These are phyloP conservation scores for Tupiocoris notatus DNA, from an alignment of 2,888 invertebrate species.

Conservation along the genomic window DNA sequence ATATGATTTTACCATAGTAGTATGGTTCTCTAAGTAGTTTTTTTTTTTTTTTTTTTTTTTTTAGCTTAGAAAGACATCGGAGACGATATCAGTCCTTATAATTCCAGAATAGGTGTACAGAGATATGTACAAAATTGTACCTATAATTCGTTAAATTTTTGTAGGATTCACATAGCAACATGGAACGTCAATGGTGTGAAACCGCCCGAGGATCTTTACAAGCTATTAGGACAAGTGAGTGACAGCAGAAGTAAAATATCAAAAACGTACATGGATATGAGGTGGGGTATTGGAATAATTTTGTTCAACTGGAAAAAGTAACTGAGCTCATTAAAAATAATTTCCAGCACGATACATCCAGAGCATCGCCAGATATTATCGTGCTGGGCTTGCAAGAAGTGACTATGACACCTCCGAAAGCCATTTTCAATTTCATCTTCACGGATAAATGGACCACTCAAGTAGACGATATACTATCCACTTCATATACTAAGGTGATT, in stretches of 20 bases:
- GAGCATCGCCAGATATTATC: slow-evolving; percentile 44
- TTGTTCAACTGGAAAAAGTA: not conserved
- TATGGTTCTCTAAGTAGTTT: no score
- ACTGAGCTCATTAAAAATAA: not conserved
- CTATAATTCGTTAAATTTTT: not conserved
- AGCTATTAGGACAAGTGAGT: slow-evolving; percentile 36
- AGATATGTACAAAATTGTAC: no score
- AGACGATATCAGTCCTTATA: no score
- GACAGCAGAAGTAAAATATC: no score
- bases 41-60: no score
- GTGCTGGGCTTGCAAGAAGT: slow-evolving; percentile 45
- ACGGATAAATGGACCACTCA: slow-evolving; percentile 39
- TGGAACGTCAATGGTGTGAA: slow-evolving; percentile 45
- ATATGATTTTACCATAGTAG: no score
- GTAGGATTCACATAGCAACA: slow-evolving; percentile 44
- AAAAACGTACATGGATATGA: no score
- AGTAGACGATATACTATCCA: slow-evolving; percentile 15
- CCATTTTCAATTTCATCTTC: no score
- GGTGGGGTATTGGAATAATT: not conserved
- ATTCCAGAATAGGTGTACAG: no score
- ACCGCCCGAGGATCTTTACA: slow-evolving; percentile 37
- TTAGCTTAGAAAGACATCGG: no score
- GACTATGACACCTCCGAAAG: slow-evolving; percentile 13
- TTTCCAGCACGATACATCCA: no score
- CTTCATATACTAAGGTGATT: slow-evolving; percentile 15